Conservation (phyloP, 2,113 vertebrate genomes). For the Meles meles region DNA sequence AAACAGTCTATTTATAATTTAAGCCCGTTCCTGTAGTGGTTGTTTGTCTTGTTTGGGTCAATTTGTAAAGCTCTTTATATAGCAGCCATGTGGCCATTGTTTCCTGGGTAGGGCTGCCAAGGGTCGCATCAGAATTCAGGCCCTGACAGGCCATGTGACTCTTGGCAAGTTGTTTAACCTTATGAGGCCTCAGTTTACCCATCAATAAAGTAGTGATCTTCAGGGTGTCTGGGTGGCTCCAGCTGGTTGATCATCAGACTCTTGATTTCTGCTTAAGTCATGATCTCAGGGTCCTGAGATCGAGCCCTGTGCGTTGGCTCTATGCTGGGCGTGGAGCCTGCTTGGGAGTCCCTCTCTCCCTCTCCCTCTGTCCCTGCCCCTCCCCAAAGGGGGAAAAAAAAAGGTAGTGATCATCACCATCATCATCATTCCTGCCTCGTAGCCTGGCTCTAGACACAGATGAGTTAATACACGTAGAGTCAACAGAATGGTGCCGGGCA, state of each 20-base stretch:
- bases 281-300: background rate
- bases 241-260: background rate
- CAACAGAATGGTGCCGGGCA: background rate
- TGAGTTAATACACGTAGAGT: fast-evolving
- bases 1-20: background rate
- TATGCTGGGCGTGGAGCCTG: background rate
- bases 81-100: background rate
- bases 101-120: background rate
- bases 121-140: background rate
- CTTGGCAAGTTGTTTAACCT: background rate
- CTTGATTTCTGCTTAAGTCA: background rate
- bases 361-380: background rate
- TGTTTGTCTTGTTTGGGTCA: background rate
- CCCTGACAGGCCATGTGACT: background rate
- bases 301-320: background rate
- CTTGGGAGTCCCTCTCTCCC: background rate
- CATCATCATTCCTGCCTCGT: fast-evolving
- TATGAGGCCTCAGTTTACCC: background rate
- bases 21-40: background rate
- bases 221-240: background rate
- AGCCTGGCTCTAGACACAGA: background rate
- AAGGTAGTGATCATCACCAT: fast-evolving
- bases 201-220: background rate
- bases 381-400: background rate
- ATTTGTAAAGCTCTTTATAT: background rate